Conservation (phyloP, 2,113 vertebrate genomes). For the Cochlearius cochlearius region DNA sequence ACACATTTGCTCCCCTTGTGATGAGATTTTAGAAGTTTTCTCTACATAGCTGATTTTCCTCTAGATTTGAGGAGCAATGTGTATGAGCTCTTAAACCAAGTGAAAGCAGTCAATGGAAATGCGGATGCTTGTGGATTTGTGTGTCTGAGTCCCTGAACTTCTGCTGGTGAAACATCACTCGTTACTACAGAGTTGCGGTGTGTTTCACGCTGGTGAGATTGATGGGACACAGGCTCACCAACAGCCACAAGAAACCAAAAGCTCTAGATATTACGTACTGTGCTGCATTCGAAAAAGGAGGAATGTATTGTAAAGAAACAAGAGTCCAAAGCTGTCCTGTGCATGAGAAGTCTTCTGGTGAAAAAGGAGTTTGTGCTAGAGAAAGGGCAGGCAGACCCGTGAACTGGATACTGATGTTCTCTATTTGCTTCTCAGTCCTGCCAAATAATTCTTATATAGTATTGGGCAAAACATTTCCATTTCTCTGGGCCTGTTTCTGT, state of each 20-base stretch:
- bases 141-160: neutral
- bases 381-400: accelerated
- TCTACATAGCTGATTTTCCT: neutral
- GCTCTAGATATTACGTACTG: neutral
- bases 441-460: neutral
- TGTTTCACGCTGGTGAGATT: neutral
- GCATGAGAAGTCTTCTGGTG: neutral
- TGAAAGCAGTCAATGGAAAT: neutral
- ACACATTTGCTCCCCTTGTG: neutral
- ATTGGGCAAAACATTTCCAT: neutral
- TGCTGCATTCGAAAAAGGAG: neutral
- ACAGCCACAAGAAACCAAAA: neutral
- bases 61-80: neutral
- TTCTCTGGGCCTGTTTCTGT: neutral
- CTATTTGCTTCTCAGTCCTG: neutral
- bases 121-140: neutral
- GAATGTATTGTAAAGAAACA: neutral
- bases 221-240: neutral
- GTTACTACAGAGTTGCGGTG: accelerated
- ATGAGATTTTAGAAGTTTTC: neutral
- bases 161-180: neutral
- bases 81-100: neutral
- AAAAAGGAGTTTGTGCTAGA: neutral
- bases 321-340: neutral
- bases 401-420: neutral